Evolutionary conservation across 1,140 invertebrate species (phyloP), one percentile per base, ranked within the genome.

Genomic region (Hestina assimilis): DNA sequence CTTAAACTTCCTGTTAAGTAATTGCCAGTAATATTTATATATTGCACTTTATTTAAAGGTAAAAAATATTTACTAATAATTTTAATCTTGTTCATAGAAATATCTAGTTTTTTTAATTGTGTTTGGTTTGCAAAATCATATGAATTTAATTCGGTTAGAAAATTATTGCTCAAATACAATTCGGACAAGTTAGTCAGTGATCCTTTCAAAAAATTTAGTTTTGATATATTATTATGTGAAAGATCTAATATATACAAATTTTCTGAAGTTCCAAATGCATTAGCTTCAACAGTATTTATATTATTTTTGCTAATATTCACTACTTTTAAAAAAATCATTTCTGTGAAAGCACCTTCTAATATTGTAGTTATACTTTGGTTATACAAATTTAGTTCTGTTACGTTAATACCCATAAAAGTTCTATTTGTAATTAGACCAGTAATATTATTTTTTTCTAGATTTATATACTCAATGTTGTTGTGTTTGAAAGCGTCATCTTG

Each of bases 221-320:
- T 38, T 6, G 54, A 38, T 40, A 86, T 59, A 9, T 60, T 56
- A 42, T 86, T 86, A 50, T 69, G 28, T 1, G 83, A 82, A 3
- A 86, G 21, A 60, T 86, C 79, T 65, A 86, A 69, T 35, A 65
- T 23, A 12, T 9, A 35, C 5, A 83, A 23, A 2, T 21, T 46
- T 20, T 9, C 26, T 23, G 38, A 29, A 28, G 69, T 60, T 20
- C 33, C 21, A 41, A 84, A 86, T 47, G 64, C 62, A 3, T 64
- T 48, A 15, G 55, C 60, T 26, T 73, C 69, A 24, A 86, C 58
- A 12, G 21, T 19, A 14, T 51, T 33, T 38, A 86, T 79, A 47
- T 14, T 46, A 41, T 86, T 86, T 7, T n/a, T 42, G 58, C 73
- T 80, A 40, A 83, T 47, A 63, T 84, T 83, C 29, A 86, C 64